Evolutionary conservation across 2,888 invertebrate species (phyloP).

Genomic region (Nomada flava): DNA sequence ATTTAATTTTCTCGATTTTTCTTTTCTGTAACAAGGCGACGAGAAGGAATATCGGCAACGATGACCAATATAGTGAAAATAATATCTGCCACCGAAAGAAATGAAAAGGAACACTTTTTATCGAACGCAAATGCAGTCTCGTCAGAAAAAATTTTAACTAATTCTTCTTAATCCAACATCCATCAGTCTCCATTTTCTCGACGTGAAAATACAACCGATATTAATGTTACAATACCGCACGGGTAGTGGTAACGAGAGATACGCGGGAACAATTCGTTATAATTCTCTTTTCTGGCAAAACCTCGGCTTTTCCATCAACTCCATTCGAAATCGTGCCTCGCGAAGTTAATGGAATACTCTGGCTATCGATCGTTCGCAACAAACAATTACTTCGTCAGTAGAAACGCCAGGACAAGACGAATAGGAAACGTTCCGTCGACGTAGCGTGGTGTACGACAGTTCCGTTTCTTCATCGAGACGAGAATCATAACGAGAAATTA

Average conservation of each 20-base stretch:
- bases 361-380: constrained; percentile 46
- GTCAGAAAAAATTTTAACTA: not conserved
- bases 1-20: too few species aligned
- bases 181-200: not conserved
- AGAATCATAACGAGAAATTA: constrained; percentile 30
- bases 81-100: too few species aligned
- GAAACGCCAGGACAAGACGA: constrained; percentile 24
- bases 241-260: not conserved
- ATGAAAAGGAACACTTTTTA: not conserved
- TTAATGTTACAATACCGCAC: too few species aligned
- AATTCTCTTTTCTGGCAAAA: constrained; percentile 9
- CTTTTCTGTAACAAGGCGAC: too few species aligned
- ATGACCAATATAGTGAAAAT: too few species aligned
- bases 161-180: too few species aligned
- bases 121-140: not conserved
- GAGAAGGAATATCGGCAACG: too few species aligned
- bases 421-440: constrained; percentile 6
- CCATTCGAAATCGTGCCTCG: constrained; percentile 40
- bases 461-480: constrained; percentile 1
- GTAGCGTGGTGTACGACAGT: constrained; percentile 30
- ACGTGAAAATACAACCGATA: not conserved
- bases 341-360: constrained; percentile 52
- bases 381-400: constrained; percentile 34
- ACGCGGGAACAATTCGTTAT: not conserved
- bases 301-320: constrained; percentile 31